Conservation (phyloP, 2,888 invertebrate species). For the Perizoma affinitatum region DNA sequence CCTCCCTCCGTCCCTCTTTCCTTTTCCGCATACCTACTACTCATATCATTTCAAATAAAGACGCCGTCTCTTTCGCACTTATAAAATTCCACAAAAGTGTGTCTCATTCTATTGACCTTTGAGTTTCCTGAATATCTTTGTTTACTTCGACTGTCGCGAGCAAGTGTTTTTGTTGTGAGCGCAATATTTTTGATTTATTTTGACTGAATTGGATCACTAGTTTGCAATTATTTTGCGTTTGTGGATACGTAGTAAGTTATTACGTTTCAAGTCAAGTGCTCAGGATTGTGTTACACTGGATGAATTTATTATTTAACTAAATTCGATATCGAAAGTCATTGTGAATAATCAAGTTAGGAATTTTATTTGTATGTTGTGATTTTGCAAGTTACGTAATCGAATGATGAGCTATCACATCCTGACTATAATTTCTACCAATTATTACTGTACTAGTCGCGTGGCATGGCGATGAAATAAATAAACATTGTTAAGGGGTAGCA, state of each 20-base stretch:
- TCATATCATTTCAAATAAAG: conserved; percentile 26
- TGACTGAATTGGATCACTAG: conserved; percentile 32
- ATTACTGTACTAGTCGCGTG: conserved; percentile 22
- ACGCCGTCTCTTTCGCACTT: conserved; percentile 49
- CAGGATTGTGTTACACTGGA: conserved; percentile 6
- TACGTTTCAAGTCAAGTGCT: conserved; percentile 19
- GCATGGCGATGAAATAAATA: conserved; percentile 42
- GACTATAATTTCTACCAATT: conserved; percentile 4
- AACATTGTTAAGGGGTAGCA: conserved; percentile 48
- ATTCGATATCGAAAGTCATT: conserved; percentile 74
- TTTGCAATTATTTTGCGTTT: conserved; percentile 21
- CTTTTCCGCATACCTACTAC: conserved; percentile 46
- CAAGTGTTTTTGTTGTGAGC: conserved; percentile 80
- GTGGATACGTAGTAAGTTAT: conserved; percentile 17
- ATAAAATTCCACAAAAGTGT: conserved; percentile 26
- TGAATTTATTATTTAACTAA: conserved; percentile 27
- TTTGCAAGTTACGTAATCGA: conserved; percentile 74
- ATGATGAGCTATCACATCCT: conserved; percentile 50
- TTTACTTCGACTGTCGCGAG: conserved; percentile 71
- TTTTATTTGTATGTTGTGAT: conserved; percentile 61
- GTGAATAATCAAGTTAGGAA: conserved; percentile 72
- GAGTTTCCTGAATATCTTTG: conserved; percentile 80
- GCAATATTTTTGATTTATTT: conserved; percentile 50
- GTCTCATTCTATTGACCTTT: conserved; percentile 75
- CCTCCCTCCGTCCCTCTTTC: conserved; percentile 31